phyloP scores from a whole-genome alignment of 53 echinoderm and acorn worm species.

The Stichopus horrens region DNA sequence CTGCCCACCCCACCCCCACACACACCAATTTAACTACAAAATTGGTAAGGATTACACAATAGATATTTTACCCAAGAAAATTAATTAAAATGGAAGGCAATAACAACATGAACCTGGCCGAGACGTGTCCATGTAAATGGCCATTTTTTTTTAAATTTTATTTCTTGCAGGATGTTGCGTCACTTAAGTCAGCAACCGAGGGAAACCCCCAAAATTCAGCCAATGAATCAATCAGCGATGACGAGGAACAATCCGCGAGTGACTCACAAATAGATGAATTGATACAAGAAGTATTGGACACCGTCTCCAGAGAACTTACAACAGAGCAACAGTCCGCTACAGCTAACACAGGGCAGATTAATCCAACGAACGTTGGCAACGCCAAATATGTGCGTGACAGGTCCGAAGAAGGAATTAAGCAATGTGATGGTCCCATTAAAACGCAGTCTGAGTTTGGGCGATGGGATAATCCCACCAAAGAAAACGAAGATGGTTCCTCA shows the following conservation, averaged over 20 bases:
- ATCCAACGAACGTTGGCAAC: background rate
- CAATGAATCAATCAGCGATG: background rate
- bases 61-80: background rate
- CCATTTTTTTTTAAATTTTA: background rate
- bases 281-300: background rate
- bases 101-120: background rate
- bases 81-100: background rate
- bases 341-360: background rate
- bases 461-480: background rate
- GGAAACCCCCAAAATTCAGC: background rate
- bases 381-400: background rate
- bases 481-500: too few relatives aligned
- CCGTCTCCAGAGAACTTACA: constrained; percentile 14
- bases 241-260: background rate
- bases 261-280: constrained; percentile 11
- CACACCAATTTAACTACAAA: background rate
- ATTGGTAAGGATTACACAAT: background rate
- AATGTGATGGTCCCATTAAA: background rate
- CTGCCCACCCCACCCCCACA: too few relatives aligned
- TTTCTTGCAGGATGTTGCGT: background rate
- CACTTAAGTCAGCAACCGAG: background rate
- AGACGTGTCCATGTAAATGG: background rate
- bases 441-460: too few relatives aligned
- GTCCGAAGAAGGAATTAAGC: background rate
- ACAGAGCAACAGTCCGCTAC: background rate